Evolutionary conservation across 2,888 invertebrate genomes (phyloP), one percentile per base, ranked within the genome.

Genomic region (Bombylius discolor): DNA sequence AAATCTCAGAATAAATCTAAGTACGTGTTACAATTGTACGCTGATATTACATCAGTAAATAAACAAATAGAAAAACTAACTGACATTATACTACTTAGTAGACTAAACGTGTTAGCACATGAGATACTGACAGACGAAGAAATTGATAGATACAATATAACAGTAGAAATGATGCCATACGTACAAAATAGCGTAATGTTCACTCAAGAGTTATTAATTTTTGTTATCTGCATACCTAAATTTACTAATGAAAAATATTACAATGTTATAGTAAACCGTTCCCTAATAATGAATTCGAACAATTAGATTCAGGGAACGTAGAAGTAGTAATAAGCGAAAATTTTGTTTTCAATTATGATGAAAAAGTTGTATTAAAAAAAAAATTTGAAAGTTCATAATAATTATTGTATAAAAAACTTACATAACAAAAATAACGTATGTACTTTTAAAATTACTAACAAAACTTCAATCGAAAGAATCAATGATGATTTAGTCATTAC

Each of bases 11-110:
- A 23, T 3, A 23, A 23, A 23, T 12, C 49, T 13, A 36, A 34
- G 8, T 49, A 34, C 32, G 13, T 36, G 5, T 34, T 49, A 36
- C 23, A 36, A 9, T 5, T 49, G 49, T 34, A 49, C 49, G n/a
- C 36, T 12, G 49, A 49, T 14, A 49, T 49, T 12, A 34, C 12
- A n/a, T 13, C 8, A 49, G 9, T 49, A n/a, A 49, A 39, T 47
- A 53, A 48, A 36, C 54, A 54, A 49, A 32, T 51, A 34, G 55
- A 48, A 48, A 51, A 55, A 51, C 46, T 51, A 4, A 39, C 49
- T 11, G 47, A 55, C 14, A 55, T 47, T 5, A 47, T 55, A 36
- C 46, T 50, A 36, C 42, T 49, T n/a, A 42, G 33, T n/a, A 45
- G 34, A 50, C 13, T 51, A 33, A 32, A 51, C 34, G 46, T 55